Conservation (phyloP, 2,113 vertebrate genomes). For the Catharus minimus region DNA sequence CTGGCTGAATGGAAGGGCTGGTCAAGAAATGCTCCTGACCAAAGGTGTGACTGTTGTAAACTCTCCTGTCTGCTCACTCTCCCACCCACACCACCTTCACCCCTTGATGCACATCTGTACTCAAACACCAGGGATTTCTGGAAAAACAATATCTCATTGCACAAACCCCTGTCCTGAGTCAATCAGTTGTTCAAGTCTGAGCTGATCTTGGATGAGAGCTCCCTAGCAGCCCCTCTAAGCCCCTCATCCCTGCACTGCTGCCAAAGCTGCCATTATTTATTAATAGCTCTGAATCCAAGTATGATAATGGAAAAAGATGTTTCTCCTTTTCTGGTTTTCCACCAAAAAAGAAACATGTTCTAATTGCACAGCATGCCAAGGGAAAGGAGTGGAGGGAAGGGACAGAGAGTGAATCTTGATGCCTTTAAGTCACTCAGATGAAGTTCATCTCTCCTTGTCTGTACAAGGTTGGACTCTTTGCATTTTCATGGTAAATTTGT, state of each 20-base stretch:
- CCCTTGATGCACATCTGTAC: neutral
- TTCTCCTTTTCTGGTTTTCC: neutral
- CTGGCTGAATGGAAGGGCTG: neutral
- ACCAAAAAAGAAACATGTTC: neutral
- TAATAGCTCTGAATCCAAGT: neutral
- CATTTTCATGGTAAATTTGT: constrained; percentile 72
- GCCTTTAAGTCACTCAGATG: constrained; percentile 18
- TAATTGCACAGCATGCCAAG: neutral
- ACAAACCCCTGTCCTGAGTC: neutral
- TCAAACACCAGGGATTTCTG: neutral
- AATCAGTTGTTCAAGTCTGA: accelerated
- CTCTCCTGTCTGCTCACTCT: neutral
- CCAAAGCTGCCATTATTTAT: neutral
- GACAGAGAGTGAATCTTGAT: neutral
- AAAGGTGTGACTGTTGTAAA: neutral
- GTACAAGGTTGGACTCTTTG: constrained; percentile 30
- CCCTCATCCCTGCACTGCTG: neutral
- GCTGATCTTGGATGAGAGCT: neutral
- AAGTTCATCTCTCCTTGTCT: constrained; percentile 53
- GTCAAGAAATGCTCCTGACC: neutral
- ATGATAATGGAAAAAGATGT: neutral
- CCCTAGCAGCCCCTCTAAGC: neutral
- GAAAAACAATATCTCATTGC: neutral
- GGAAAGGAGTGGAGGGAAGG: neutral
- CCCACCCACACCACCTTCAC: neutral